A percentile compares a stretch with the other conserved stretches of the same genome.
Evolutionary conservation across 2,113 vertebrate species (phyloP).

Genomic region (Xiphorhynchus elegans): DNA sequence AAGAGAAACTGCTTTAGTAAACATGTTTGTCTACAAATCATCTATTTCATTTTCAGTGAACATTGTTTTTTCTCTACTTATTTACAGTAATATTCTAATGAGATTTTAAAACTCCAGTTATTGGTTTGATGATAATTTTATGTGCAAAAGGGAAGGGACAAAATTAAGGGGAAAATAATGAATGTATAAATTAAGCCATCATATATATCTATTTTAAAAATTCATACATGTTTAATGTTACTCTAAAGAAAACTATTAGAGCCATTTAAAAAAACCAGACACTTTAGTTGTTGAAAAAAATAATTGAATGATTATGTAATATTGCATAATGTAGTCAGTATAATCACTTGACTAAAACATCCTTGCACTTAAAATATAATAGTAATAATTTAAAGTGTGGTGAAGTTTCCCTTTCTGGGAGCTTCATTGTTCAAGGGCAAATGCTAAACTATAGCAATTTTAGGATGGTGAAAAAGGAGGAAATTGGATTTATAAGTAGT

Average conservation of each 20-base stretch:
- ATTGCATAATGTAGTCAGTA: not conserved
- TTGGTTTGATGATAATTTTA: not conserved
- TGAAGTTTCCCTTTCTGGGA: not conserved
- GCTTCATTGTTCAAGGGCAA: not conserved
- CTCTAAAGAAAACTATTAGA: not conserved
- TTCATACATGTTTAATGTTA: fast-evolving
- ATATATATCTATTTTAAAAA: not conserved
- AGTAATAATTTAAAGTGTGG: not conserved
- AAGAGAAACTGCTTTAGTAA: not conserved
- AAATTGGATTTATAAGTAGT: not conserved
- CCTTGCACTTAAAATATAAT: not conserved
- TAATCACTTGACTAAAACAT: not conserved
- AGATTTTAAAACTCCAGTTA: not conserved
- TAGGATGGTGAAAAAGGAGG: not conserved
- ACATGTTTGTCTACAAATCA: not conserved
- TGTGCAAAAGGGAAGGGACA: not conserved
- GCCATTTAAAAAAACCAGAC: not conserved
- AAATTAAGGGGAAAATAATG: not conserved
- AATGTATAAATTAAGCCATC: not conserved
- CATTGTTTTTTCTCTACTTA: not conserved
- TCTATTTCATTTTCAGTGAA: not conserved
- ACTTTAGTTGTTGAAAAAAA: not conserved
- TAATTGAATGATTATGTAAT: not conserved
- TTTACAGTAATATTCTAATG: not conserved
- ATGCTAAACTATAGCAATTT: not conserved